Evolutionary conservation across 1,140 invertebrate species (phyloP).

Genomic region (Leptonema lineaticorne): DNA sequence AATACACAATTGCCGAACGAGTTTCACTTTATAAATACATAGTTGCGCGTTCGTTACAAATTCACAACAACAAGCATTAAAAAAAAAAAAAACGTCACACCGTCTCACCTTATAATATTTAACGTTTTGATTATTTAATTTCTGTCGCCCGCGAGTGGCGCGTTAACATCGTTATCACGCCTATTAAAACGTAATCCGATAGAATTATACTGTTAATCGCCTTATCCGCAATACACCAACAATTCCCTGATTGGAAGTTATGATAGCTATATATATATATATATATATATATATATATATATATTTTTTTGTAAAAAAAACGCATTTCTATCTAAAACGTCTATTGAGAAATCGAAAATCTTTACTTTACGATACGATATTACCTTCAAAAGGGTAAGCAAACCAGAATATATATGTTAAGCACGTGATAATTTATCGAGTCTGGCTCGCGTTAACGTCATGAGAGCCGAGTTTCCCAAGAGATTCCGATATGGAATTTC

Average conservation of each 20-base stretch:
- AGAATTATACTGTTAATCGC: slow-evolving; percentile 11
- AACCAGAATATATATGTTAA: background rate
- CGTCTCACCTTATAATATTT: slow-evolving; percentile 1
- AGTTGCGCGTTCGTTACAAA: too few relatives aligned
- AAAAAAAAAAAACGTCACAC: background rate
- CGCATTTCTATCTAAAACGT: background rate
- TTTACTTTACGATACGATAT: background rate
- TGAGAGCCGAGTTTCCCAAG: background rate
- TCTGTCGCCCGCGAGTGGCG: background rate
- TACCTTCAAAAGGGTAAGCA: slow-evolving; percentile 1
- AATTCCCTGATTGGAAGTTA: slow-evolving; percentile 10
- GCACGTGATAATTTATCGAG: slow-evolving; percentile 4
- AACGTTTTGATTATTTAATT: slow-evolving; percentile 3
- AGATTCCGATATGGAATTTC: background rate
- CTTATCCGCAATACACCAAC: slow-evolving; percentile 12
- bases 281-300: too few relatives aligned
- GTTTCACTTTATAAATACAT: too few relatives aligned
- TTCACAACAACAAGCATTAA: too few relatives aligned
- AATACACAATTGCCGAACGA: too few relatives aligned
- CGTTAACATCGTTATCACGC: background rate
- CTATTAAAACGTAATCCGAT: background rate
- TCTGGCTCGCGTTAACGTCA: background rate
- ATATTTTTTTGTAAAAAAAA: background rate
- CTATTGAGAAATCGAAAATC: slow-evolving; percentile 1
- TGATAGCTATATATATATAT: background rate